phyloP scores from a whole-genome alignment of 2,113 vertebrate genomes.

The Phocoena phocoena region DNA sequence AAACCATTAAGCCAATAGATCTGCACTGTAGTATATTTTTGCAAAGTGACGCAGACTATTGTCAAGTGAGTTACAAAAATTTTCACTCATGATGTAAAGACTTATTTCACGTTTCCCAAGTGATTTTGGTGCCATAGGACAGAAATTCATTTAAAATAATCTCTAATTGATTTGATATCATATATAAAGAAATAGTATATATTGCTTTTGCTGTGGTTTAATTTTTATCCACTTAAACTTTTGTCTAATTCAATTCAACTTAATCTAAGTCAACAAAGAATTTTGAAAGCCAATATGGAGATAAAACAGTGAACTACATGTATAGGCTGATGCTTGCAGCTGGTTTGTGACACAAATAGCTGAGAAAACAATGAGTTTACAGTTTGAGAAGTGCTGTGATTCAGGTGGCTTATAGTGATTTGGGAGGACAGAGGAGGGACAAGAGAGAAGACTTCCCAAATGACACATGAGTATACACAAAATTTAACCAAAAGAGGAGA shows the following conservation, averaged over 20 bases:
- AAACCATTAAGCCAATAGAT: background rate
- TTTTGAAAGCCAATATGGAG: background rate
- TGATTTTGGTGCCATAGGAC: background rate
- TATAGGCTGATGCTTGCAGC: background rate
- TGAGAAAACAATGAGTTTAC: background rate
- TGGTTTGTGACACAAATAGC: background rate
- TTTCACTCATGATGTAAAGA: background rate
- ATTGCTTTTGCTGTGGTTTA: background rate
- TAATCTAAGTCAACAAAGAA: background rate
- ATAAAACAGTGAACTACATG: background rate
- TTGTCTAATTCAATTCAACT: background rate
- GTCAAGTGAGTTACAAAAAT: background rate
- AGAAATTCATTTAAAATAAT: background rate
- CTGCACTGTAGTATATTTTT: background rate
- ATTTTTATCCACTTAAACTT: background rate
- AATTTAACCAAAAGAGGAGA: background rate
- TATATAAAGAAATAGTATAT: background rate
- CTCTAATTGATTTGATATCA: background rate
- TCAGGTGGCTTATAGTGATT: background rate
- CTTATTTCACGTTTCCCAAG: constrained; percentile 7
- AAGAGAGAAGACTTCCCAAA: background rate
- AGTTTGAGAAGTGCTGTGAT: background rate
- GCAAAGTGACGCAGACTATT: background rate
- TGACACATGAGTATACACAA: background rate
- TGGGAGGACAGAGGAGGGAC: background rate